Evolutionary conservation across 30 jellyfish, hydroid and myxozoan genomes (phyloP), one percentile per base, ranked within the genome.

Genomic region (Haliclystus octoradiatus): DNA sequence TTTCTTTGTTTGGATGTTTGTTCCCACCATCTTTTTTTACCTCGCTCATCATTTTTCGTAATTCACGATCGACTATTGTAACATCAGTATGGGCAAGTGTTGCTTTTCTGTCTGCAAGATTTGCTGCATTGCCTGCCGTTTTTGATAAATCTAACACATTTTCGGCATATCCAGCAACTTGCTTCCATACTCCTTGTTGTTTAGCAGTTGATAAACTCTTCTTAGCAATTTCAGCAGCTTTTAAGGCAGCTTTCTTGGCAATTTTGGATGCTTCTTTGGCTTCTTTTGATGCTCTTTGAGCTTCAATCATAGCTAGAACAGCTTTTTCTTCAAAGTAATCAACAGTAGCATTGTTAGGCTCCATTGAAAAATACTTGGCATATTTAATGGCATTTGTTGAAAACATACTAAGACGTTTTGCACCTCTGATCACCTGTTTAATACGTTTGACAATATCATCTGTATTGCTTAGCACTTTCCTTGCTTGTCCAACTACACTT

Each of bases 261-360:
- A 66, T 61, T 49, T 52, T 62, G 12, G 96, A 92, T 9, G 89
- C 87, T 0, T 78, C 87, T 49, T 70, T 79, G 15, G 96, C 96
- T 57, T 80, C 96, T 1, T 74, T 73, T 7, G 96, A 92, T 9
- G 96, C 94, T 28, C 75, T 79, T 70, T 86, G 94, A 14, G 96
- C 91, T 52, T 79, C 94, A 9, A 86, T 52, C 1, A 86, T 92
- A 23, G 96, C 92, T 19, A 86, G 83, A 30, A 86, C 89, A 0
- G 96, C 96, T 40, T 86, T 86, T 57, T 86, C 96, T 62, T 86
- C 94, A 26, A 86, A 71, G 66, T 72, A 86, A 32, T 86, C 96
- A 2, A 86, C 76, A 28, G 94, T 86, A 0, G 96, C 94, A 64
- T 86, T 86, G 60, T 35, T 70, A 0, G 96, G 94, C 29, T 86